Conservation (phyloP, 2,113 vertebrate species). For the Ailuropoda melanoleuca region DNA sequence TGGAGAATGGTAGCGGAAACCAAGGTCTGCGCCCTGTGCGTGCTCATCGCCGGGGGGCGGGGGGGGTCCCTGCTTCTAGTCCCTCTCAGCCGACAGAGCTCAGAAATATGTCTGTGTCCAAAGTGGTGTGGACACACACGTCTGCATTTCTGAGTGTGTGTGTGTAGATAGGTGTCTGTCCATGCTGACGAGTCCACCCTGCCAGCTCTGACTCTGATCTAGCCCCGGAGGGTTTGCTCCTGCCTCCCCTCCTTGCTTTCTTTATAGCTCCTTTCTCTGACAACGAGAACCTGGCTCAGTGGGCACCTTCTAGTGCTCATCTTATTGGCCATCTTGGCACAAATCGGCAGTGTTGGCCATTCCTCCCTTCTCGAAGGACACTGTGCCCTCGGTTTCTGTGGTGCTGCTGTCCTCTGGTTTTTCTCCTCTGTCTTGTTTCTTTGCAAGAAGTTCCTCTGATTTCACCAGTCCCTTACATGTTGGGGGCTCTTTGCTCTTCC, state of each 20-base stretch:
- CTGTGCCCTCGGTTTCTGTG: background rate
- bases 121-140: background rate
- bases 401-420: background rate
- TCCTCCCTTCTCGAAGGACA: background rate
- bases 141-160: background rate
- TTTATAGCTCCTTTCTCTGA: background rate
- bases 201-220: background rate
- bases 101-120: background rate
- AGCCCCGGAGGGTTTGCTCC: background rate
- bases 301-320: background rate
- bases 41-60: background rate
- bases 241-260: background rate
- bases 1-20: background rate
- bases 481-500: background rate
- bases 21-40: fast-evolving
- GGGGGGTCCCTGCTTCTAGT: background rate
- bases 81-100: background rate
- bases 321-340: background rate
- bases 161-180: background rate
- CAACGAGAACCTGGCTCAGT: background rate
- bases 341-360: background rate
- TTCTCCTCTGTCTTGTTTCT: background rate
- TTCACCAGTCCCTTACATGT: background rate
- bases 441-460: background rate
- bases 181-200: background rate